These are phyloP conservation scores for Mythimna impura DNA, from an alignment of 2,888 invertebrate genomes.

Conservation along the genomic window DNA sequence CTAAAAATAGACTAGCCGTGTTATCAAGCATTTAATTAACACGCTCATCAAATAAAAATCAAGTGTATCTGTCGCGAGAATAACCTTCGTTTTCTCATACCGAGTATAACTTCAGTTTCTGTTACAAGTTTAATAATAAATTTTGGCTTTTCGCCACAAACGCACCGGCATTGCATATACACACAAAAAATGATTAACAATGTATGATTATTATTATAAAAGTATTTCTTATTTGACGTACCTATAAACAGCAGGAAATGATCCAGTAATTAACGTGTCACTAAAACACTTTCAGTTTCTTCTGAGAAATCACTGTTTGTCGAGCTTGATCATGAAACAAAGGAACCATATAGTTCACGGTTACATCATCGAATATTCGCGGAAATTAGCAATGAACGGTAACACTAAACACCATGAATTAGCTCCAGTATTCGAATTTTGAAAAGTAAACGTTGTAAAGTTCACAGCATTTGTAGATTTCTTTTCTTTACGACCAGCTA, in stretches of 20 bases:
- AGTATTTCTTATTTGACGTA: conserved; percentile 68
- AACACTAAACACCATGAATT: conserved; percentile 73
- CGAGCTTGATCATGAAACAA: conserved; percentile 75
- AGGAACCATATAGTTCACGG: conserved; percentile 78
- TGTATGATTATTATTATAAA: conserved; percentile 37
- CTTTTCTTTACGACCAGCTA: conserved; percentile 19
- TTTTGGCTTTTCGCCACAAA: conserved; percentile 84
- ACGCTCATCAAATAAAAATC: conserved; percentile 48
- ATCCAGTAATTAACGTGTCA: conserved; percentile 76
- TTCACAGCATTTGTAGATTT: conserved; percentile 21
- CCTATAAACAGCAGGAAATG: conserved; percentile 68
- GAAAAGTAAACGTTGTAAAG: conserved; percentile 38
- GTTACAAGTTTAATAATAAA: conserved; percentile 82
- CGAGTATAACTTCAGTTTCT: conserved; percentile 82
- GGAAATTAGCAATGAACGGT: conserved; percentile 74
- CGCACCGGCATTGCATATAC: conserved; percentile 68
- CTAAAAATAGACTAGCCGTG: conserved; percentile 22
- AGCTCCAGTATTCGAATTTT: conserved; percentile 69
- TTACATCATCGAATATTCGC: conserved; percentile 84
- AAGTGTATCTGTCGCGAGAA: conserved; percentile 69
- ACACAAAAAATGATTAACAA: conserved; percentile 61
- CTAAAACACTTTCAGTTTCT: conserved; percentile 82
- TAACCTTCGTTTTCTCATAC: conserved; percentile 74
- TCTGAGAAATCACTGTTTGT: conserved; percentile 78
- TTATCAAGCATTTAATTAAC: conserved; percentile 41